These are phyloP conservation scores for Aurelia aurita DNA, from an alignment of 30 jellyfish, hydroid and myxozoan species.

Conservation along the genomic window DNA sequence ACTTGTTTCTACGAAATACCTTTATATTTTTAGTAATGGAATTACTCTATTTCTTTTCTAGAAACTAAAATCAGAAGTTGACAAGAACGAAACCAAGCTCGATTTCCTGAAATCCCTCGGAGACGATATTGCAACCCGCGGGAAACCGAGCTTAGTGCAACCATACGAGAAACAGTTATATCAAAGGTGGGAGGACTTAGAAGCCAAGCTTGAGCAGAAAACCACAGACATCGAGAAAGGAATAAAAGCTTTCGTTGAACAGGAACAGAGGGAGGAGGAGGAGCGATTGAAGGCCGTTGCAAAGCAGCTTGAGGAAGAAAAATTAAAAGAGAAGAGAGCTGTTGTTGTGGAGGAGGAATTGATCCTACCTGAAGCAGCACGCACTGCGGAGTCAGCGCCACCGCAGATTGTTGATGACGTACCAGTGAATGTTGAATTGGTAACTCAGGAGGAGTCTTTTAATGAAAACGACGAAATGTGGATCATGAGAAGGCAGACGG, in stretches of 20 bases:
- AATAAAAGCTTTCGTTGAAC: slow-evolving; percentile 40
- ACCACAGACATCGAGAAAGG: slow-evolving; percentile 44
- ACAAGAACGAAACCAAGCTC: slow-evolving; percentile 78
- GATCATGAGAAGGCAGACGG: slow-evolving; percentile 71
- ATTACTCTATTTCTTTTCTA: slow-evolving; percentile 12
- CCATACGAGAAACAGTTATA: slow-evolving; percentile 82
- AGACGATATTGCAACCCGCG: slow-evolving; percentile 89
- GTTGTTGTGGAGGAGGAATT: slow-evolving; percentile 63
- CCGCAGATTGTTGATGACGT: slow-evolving; percentile 48
- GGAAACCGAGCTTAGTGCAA: slow-evolving; percentile 82
- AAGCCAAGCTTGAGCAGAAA: slow-evolving; percentile 53
- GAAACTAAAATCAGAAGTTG: slow-evolving; percentile 80
- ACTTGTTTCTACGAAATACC: no score
- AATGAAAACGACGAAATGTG: slow-evolving; percentile 51
- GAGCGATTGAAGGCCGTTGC: slow-evolving; percentile 58
- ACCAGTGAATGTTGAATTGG: slow-evolving; percentile 69
- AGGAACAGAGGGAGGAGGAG: slow-evolving; percentile 69
- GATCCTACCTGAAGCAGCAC: slow-evolving; percentile 30
- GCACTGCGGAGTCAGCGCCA: slow-evolving; percentile 63
- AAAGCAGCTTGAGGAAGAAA: slow-evolving; percentile 57
- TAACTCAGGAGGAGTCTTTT: slow-evolving; percentile 58
- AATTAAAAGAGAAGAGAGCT: slow-evolving; percentile 30
- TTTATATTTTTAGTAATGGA: no score
- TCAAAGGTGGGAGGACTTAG: slow-evolving; percentile 91
- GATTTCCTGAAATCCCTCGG: slow-evolving; percentile 85